Percentiles rank a stretch among this genome's conserved stretches.
Conservation (phyloP, 2,888 invertebrate genomes). For the Podabrus alpinus region DNA sequence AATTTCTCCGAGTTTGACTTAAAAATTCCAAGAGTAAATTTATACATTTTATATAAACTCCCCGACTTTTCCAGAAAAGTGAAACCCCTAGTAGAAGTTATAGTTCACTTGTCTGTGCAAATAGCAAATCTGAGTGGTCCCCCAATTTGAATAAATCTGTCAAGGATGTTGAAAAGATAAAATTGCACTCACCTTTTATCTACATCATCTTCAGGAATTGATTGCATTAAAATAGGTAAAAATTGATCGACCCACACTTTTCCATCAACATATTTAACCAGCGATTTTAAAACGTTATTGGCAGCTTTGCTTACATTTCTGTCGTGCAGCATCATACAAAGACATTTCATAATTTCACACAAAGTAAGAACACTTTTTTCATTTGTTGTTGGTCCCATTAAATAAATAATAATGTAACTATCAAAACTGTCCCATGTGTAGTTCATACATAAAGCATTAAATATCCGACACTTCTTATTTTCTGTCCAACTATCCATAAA, state of each 20-base stretch:
- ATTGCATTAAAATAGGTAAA: background rate
- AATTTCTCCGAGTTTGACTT: too few species aligned
- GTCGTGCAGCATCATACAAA: background rate
- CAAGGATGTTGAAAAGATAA: background rate
- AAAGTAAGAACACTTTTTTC: background rate
- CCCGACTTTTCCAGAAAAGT: too few species aligned
- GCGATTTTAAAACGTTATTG: background rate
- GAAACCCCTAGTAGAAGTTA: too few species aligned
- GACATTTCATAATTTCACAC: background rate
- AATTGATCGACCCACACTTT: background rate
- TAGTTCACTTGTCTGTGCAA: too few species aligned
- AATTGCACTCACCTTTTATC: background rate
- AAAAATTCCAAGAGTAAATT: too few species aligned
- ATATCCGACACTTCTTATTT: background rate
- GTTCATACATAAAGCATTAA: background rate
- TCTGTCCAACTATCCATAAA: background rate
- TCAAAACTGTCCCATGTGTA: background rate
- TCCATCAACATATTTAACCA: background rate
- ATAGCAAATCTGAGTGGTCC: too few species aligned
- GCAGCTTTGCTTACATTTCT: background rate
- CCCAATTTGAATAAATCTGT: background rate
- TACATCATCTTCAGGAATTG: background rate
- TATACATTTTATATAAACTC: too few species aligned
- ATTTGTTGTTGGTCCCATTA: background rate
- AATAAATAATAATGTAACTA: background rate